phyloP scores from a whole-genome alignment of 2,797 vertebrate species.

The Nannoperca australis region DNA sequence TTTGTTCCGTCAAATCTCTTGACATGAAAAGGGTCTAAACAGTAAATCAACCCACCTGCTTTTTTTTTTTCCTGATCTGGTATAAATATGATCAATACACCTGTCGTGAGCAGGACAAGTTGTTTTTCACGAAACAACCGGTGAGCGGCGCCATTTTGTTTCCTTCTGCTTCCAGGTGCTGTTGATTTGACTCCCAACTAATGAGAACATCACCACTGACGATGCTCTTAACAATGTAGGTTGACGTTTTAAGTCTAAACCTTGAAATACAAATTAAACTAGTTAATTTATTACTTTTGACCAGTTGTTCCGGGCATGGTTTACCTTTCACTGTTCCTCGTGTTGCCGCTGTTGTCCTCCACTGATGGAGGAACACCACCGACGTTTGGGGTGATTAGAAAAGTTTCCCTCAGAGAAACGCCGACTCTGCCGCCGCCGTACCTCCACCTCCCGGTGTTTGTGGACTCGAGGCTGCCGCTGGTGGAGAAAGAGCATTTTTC shows the following conservation, averaged over 20 bases:
- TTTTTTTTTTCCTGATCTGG: neutral
- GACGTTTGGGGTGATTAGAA: neutral
- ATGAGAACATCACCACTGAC: neutral
- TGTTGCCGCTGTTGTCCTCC: conserved; percentile 10
- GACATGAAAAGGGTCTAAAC: neutral
- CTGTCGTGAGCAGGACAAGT: neutral
- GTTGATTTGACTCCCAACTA: conserved; percentile 24
- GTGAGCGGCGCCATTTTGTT: conserved; percentile 1
- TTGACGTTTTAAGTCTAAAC: neutral
- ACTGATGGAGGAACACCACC: neutral
- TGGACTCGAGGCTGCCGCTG: conserved; percentile 69
- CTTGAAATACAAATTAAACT: neutral
- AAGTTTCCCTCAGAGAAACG: neutral
- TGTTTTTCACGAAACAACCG: neutral
- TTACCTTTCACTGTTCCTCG: neutral
- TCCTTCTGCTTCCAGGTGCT: conserved; percentile 48
- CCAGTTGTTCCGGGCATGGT: neutral
- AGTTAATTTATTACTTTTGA: no score
- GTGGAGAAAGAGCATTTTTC: conserved; percentile 64
- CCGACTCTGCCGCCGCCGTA: conserved; percentile 32
- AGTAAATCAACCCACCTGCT: neutral
- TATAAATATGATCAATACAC: neutral
- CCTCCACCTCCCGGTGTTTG: conserved; percentile 75
- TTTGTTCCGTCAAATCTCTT: neutral
- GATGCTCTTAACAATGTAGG: rapidly evolving